Base-by-base conservation (phyloP, 2,797 vertebrate genomes). In the Callimico goeldii region DNA sequence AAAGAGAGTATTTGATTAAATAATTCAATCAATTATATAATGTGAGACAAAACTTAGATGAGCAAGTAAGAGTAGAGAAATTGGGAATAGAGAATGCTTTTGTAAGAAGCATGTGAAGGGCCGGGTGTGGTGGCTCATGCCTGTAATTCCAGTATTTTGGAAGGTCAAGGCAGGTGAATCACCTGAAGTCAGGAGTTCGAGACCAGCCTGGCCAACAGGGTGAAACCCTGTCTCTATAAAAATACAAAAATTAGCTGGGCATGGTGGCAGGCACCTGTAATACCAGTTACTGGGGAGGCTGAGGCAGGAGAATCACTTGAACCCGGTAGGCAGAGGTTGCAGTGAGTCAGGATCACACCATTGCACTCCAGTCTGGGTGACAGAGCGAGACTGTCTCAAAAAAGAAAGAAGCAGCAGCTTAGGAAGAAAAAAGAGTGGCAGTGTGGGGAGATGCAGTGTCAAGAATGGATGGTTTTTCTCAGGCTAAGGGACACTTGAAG, bases 131-230 rank as follows among this genome's bases (percentile, higher is more conserved):
- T 67, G 61, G 1, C 61, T n/a, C 15, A 67, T 7, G 4, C 14
- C 33, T 67, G 15, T 17, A 4, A 67, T 67, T 17, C 61, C 61
- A 67, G 3, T 33, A n/a, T 17, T n/a, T 67, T 67, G 15, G 33
- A 33, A n/a, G 15, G 61, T 15, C 7, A 2, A n/a, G 15, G 61
- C 3, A 7, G 33, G 33, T 0, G 7, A 33, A n/a, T n/a, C 4
- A 1, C 15, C 33, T 67, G 61, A 67, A 0, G 61, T 33, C 33
- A n/a, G 61, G 61, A n/a, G 61, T n/a, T n/a, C 17, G 33, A 67
- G 61, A 67, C 61, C 15, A n/a, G 15, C 61, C 61, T 67, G 33
- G 61, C 4, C 7, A 67, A n/a, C 4, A 19, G n/a, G 61, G 61
- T n/a, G 61, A n/a, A 67, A n/a, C 61, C 61, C 33, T 19, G 33